phyloP scores from a whole-genome alignment of 2,888 invertebrate genomes.

The Notodonta dromedarius region DNA sequence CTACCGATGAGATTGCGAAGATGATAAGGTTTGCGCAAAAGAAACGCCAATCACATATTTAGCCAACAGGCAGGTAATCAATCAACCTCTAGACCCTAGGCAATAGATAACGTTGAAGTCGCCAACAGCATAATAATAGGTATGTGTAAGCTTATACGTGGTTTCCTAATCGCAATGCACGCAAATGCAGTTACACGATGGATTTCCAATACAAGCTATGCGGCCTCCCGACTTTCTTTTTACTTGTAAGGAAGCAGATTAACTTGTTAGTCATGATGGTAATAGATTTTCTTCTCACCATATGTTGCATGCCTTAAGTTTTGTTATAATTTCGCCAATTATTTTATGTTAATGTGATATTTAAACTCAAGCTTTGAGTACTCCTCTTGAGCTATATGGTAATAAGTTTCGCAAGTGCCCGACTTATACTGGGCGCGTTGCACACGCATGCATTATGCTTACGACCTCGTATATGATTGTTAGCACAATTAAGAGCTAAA shows the following conservation, averaged over 20 bases:
- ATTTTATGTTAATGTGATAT: conserved; percentile 9
- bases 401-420: conserved; percentile 50
- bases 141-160: conserved; percentile 23
- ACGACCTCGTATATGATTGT: conserved; percentile 64
- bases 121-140: conserved; percentile 4
- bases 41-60: neutral
- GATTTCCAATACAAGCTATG: conserved; percentile 33
- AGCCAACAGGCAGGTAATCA: neutral
- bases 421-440: conserved; percentile 48
- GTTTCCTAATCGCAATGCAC: conserved; percentile 50
- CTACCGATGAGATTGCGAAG: neutral
- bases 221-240: neutral
- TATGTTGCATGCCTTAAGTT: no score
- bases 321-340: no score
- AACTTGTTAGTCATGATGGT: no score
- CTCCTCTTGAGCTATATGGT: conserved; percentile 33
- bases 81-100: neutral
- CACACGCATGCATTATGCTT: conserved; percentile 50
- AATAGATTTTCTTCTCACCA: no score
- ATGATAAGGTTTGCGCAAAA: neutral
- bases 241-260: no score
- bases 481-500: conserved; percentile 68
- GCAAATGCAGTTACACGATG: conserved; percentile 31
- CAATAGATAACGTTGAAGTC: conserved; percentile 7
- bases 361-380: conserved; percentile 27